A percentile compares a stretch with the other conserved stretches of the same genome.
Evolutionary conservation across 2,888 invertebrate species (phyloP).

Genomic region (Rhimphoctona megacephalus): DNA sequence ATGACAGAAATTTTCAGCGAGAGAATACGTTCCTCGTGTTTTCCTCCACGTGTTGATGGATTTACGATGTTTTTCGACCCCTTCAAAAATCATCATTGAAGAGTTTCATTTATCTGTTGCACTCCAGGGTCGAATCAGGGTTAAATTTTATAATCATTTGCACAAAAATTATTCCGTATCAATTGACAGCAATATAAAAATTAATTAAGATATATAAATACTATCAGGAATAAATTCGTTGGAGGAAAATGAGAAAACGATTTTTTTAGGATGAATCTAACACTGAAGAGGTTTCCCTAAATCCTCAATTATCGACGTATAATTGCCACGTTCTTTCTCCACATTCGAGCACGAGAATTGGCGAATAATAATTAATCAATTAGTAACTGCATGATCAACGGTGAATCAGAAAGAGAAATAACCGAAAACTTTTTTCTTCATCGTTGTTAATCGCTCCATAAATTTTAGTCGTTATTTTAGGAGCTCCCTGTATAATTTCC

Average conservation of each 20-base stretch:
- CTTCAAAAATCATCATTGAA: background rate
- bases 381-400: too few species aligned
- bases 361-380: too few species aligned
- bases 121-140: background rate
- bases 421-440: background rate
- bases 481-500: background rate
- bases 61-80: constrained; percentile 10
- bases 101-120: background rate
- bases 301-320: too few species aligned
- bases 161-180: background rate
- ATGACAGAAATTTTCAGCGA: constrained; percentile 9
- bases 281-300: too few species aligned
- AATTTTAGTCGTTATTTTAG: background rate
- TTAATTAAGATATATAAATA: background rate
- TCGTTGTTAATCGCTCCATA: too few species aligned
- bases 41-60: background rate
- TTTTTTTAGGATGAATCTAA: too few species aligned
- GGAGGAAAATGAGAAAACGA: too few species aligned
- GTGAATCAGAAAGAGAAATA: background rate
- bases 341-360: too few species aligned
- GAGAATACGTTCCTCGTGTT: background rate
- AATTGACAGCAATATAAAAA: background rate
- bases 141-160: background rate
- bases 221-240: background rate
- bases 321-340: too few species aligned